A percentile compares a stretch with the other conserved stretches of the same genome.
Conservation (phyloP, 2,797 vertebrate genomes). For the Acridotheres tristis region DNA sequence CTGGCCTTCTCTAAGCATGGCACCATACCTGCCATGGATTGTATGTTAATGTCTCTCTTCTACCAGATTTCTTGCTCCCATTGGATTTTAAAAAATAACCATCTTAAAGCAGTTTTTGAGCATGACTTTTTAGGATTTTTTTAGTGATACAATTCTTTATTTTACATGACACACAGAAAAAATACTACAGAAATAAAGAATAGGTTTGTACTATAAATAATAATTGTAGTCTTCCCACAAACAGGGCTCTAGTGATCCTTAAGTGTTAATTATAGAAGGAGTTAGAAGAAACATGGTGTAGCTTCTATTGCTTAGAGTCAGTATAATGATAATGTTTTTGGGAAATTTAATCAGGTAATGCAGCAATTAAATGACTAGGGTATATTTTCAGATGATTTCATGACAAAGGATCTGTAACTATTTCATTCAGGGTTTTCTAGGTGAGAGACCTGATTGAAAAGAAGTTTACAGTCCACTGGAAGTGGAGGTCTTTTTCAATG, state of each 20-base stretch:
- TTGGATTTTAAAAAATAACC: not conserved
- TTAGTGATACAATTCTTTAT: fast-evolving
- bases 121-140: not conserved
- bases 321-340: not conserved
- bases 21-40: not conserved
- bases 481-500: not conserved
- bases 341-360: not conserved
- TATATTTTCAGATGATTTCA: not conserved
- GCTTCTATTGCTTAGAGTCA: not conserved
- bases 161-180: not conserved
- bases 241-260: not conserved
- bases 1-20: not conserved
- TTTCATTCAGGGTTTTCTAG: not conserved
- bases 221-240: not conserved
- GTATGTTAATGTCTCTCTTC: not conserved
- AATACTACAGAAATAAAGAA: not conserved
- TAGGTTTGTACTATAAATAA: not conserved
- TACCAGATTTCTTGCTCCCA: not conserved
- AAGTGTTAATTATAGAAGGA: not conserved
- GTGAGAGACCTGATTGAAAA: not conserved
- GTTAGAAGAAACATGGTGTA: not conserved
- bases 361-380: not conserved
- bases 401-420: not conserved
- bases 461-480: not conserved
- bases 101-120: not conserved